Evolutionary conservation across 1,140 invertebrate species (phyloP), one percentile per base, ranked within the genome.

Genomic region (Heliothis virescens): DNA sequence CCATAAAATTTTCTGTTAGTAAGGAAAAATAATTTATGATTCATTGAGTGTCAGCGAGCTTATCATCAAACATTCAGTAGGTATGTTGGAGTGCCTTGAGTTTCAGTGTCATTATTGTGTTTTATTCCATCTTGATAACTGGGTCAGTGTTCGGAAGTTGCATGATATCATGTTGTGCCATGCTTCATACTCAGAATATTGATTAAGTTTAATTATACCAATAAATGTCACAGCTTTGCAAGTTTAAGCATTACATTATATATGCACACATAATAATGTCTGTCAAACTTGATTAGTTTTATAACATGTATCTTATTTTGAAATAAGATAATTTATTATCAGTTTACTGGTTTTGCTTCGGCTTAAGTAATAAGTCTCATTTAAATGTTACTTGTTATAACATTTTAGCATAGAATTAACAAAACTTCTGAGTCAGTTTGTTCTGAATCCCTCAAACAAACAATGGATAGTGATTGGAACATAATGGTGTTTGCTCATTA

Each of bases 101-200:
- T 55, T 72, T 72, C 50, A 55, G 48, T 71, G 69, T 55, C 52
- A 57, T 57, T 72, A 18, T 55, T 41, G 18, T n/a, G 52, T 34
- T 72, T 15, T 72, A 55, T 72, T 34, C 69, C 52, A 57, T 21
- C 11, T 48, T 72, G 26, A 57, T 57, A 72, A 16, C 15, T 72
- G 18, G 69, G 69, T 53, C 69, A 72, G 52, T 72, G 69, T 57
- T 55, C 12, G 69, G 21, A 34, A 41, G 16, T 55, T 15, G 15
- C 10, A 72, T 34, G 48, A 41, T 72, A 55, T 72, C 52, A 72
- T 12, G 47, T n/a, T 41, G 15, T 41, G 0, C 5, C 62, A 34
- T 34, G 15, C 41, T 5, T 65, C 16, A 63, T 48, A 65, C 34
- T 13, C 16, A 4, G n/a, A 65, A 18, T 48, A n/a, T 65, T 48